Conservation (phyloP, 2,888 invertebrate species). For the Erebia palarica region DNA sequence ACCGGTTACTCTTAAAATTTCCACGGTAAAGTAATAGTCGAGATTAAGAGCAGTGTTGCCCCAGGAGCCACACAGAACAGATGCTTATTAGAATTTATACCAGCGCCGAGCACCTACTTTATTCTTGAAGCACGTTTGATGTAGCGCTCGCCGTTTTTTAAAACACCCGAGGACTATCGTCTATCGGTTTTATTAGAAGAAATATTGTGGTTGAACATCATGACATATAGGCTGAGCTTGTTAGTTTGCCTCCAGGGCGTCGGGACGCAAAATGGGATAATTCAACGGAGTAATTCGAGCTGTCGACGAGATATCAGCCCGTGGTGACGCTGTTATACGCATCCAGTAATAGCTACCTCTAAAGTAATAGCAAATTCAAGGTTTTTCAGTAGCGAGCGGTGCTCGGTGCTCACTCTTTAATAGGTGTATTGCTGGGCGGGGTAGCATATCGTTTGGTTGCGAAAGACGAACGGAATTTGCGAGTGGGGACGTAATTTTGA, state of each 20-base stretch:
- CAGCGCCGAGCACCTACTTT: constrained; percentile 50
- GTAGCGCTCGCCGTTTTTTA: constrained; percentile 65
- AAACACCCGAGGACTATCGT: constrained; percentile 61
- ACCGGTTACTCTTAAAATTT: constrained; percentile 68
- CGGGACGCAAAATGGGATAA: constrained; percentile 69
- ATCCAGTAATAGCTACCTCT: constrained; percentile 55
- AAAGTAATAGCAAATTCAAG: constrained; percentile 71
- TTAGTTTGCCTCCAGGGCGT: constrained; percentile 63
- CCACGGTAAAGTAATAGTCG: constrained; percentile 71
- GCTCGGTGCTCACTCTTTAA: constrained; percentile 47
- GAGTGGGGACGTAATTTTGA: constrained; percentile 65
- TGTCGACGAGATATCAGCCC: constrained; percentile 73
- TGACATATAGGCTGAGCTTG: constrained; percentile 64
- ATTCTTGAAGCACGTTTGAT: constrained; percentile 57
- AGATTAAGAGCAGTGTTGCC: constrained; percentile 77
- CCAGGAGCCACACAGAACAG: constrained; percentile 65
- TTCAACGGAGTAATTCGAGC: constrained; percentile 68
- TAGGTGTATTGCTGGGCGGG: constrained; percentile 74
- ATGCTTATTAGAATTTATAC: constrained; percentile 78
- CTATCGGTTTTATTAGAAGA: constrained; percentile 69
- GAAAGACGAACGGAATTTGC: constrained; percentile 62
- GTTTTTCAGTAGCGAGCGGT: constrained; percentile 74
- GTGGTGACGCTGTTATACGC: constrained; percentile 66
- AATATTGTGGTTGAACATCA: constrained; percentile 60
- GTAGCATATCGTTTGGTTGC: constrained; percentile 57